Base-by-base conservation (phyloP, 2,888 invertebrate species). In the Apamea epomidion region DNA sequence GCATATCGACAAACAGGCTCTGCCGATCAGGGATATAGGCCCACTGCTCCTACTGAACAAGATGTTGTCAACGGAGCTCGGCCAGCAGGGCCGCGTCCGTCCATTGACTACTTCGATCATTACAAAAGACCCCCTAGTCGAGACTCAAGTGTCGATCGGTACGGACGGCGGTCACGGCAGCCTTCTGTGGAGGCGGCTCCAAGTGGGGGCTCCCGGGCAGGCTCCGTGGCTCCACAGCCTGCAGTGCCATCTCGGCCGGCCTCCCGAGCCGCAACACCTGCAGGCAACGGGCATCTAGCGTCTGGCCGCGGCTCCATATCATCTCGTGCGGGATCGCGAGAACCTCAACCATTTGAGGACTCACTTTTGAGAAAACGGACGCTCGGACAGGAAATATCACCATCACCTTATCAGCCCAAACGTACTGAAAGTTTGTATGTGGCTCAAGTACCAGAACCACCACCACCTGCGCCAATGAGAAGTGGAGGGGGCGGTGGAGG, bases 21-120 rank as follows among this genome's bases (percentile, higher is more conserved):
- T 7, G 92, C 93, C 78, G 94, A 94, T 81, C 94, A 94, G 87
- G 90, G 90, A 71, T 92, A 88, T 83, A 93, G 87, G 65, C 91
- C 90, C 89, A 92, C 88, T 75, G 87, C 88, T 93, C 80, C 96
- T 92, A 90, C 95, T 93, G 93, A 98, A 94, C 93, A 95, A 88
- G 96, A 96, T 32, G 88, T 92, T 37, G 89, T 94, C 12, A 96
- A 96, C 70, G 95, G 95, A 67, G 91, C 93, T 29, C 93, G 95
- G 25, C 97, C 92, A 58, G 90, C 92, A 42, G 95, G 94, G n/a
- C 90, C 93, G 2, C 93, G 97, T 25, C 95, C 98, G 21, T 98
- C 98, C 90, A 98, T 98, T 92, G 99, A 99, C 95, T 98, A 99
- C 92, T 99, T 99, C 93, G 99, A 99, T 95, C 99, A 99, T 93